Conservation (phyloP, 1,140 invertebrate genomes). For the Gryon sp. region DNA sequence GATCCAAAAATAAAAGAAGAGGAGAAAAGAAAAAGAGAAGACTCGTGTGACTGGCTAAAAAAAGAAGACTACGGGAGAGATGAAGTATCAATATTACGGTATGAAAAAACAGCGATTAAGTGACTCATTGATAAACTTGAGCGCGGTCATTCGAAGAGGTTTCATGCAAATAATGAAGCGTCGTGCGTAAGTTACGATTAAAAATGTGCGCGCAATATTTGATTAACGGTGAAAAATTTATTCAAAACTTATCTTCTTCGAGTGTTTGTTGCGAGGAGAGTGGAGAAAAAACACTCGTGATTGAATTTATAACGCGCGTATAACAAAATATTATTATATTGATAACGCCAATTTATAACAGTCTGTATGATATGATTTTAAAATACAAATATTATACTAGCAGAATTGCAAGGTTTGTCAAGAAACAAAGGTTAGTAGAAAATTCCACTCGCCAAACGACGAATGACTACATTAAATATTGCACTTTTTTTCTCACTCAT, state of each 20-base stretch:
- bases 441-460: conserved; percentile 47
- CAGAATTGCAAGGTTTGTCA: conserved; percentile 56
- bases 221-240: conserved; percentile 27
- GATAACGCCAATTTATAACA: conserved; percentile 56
- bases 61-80: too few species aligned
- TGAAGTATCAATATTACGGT: conserved; percentile 45
- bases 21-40: conserved; percentile 2
- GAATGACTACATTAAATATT: conserved; percentile 46
- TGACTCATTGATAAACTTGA: conserved; percentile 61
- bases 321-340: conserved; percentile 65
- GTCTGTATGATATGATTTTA: conserved; percentile 59
- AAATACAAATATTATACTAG: conserved; percentile 63
- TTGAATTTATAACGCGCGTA: conserved; percentile 54
- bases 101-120: conserved; percentile 51
- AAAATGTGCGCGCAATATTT: conserved; percentile 27
- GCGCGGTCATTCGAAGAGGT: conserved; percentile 41
- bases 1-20: conserved; percentile 23
- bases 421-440: conserved; percentile 64
- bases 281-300: conserved; percentile 25
- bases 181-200: conserved; percentile 37
- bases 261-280: conserved; percentile 34
- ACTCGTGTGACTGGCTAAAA: neutral
- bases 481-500: too few species aligned
- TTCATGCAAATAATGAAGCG: conserved; percentile 45
- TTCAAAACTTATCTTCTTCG: conserved; percentile 36